A percentile compares a stretch with the other conserved stretches of the same genome.
Conservation (phyloP, 2,113 vertebrate genomes). For the Pseudorasbora parva region DNA sequence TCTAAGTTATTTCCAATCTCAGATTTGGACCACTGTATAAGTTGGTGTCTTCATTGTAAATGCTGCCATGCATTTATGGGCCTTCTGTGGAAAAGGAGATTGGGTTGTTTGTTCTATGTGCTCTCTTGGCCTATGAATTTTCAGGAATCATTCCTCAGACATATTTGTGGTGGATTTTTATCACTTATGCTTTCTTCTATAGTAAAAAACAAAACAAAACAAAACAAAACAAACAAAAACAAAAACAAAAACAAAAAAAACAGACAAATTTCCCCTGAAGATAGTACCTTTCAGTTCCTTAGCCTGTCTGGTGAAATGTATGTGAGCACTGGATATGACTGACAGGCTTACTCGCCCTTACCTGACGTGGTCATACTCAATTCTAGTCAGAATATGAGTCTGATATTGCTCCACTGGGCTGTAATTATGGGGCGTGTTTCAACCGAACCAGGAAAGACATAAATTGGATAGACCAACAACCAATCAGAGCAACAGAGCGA, state of each 20-base stretch:
- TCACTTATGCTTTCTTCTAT: neutral
- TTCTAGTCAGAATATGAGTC: no score
- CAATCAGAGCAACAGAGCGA: no score
- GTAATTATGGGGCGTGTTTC: no score
- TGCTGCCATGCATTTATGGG: neutral
- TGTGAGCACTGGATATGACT: constrained; percentile 3
- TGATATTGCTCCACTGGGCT: no score
- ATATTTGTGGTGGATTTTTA: neutral
- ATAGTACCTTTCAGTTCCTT: constrained; percentile 4
- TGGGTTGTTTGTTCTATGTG: neutral
- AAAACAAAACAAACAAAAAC: neutral
- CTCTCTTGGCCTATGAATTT: neutral
- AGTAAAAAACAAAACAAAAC: no score
- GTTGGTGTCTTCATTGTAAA: neutral
- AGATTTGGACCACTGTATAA: neutral
- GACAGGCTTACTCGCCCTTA: constrained; percentile 1
- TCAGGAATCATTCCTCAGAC: neutral
- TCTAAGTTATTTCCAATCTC: neutral
- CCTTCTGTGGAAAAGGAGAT: neutral
- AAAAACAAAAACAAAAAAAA: no score
- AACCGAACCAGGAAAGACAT: no score
- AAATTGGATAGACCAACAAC: no score
- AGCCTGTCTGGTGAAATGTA: neutral
- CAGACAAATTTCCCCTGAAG: neutral
- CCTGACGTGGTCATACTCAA: no score